Percentiles rank a stretch among this genome's conserved stretches.
phyloP scores from a whole-genome alignment of 1,140 invertebrate genomes.

The Drosophila albomicans region DNA sequence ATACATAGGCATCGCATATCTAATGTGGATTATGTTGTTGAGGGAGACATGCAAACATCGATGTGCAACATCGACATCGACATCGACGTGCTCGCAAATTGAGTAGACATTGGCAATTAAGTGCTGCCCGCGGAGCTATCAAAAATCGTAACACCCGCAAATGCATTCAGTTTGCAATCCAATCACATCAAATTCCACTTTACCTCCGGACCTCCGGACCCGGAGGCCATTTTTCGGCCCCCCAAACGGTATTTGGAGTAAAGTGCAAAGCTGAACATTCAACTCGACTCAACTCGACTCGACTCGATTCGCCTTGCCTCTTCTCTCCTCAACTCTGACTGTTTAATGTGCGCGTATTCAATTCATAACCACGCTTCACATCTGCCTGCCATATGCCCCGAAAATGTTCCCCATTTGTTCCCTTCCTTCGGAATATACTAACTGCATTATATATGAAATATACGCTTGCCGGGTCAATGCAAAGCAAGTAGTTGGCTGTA shows the following conservation, averaged over 20 bases:
- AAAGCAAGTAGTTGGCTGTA: constrained; percentile 27
- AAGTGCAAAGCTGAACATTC: constrained; percentile 2
- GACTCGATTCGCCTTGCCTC: too few relatives aligned
- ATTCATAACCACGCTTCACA: constrained; percentile 72
- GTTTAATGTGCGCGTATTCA: constrained; percentile 74
- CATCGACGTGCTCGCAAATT: constrained; percentile 35
- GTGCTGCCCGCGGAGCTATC: constrained; percentile 48
- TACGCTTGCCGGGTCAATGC: constrained; percentile 18
- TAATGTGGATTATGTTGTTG: too few relatives aligned
- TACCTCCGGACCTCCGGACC: constrained; percentile 11
- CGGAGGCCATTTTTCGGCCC: neutral
- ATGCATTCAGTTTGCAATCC: constrained; percentile 64
- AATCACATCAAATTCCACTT: constrained; percentile 79
- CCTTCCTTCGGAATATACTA: neutral
- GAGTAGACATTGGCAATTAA: constrained; percentile 67
- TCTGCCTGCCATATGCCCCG: constrained; percentile 32
- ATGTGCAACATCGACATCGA: neutral
- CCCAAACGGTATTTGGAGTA: neutral
- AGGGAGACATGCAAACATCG: too few relatives aligned
- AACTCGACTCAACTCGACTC: too few relatives aligned
- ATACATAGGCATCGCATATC: too few relatives aligned
- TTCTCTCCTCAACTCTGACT: constrained; percentile 33
- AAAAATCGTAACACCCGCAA: constrained; percentile 59
- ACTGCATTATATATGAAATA: neutral
- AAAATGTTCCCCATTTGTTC: neutral